Percentiles rank a stretch among this genome's conserved stretches.
Conservation (phyloP, 2,113 vertebrate species). For the Lepisosteus oculatus region DNA sequence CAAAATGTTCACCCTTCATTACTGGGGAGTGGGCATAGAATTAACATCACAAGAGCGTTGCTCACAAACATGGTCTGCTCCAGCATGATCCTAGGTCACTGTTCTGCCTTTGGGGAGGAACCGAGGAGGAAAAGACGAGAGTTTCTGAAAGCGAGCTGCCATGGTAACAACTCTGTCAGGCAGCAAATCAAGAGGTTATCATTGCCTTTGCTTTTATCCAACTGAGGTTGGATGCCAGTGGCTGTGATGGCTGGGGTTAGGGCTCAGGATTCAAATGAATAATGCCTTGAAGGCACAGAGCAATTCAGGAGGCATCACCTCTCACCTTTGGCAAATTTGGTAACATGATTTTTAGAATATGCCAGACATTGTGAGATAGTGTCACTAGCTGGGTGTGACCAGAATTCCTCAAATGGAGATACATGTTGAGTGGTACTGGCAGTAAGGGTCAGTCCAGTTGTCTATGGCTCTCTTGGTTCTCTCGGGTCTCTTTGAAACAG, state of each 20-base stretch:
- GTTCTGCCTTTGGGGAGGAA: neutral
- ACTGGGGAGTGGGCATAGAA: too few relatives aligned
- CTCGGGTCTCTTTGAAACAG: too few relatives aligned
- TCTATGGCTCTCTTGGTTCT: too few relatives aligned
- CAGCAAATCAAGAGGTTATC: neutral
- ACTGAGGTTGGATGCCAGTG: neutral
- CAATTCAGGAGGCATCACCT: constrained; percentile 11
- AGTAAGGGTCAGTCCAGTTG: too few relatives aligned
- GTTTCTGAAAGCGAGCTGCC: neutral
- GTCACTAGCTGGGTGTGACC: too few relatives aligned
- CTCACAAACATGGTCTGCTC: neutral
- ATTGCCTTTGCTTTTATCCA: neutral
- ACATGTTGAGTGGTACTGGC: too few relatives aligned
- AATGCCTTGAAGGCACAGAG: constrained; percentile 6
- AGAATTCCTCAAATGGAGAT: too few relatives aligned
- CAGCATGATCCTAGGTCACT: neutral
- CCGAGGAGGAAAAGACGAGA: neutral
- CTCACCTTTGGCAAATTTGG: neutral
- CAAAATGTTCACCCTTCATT: neutral
- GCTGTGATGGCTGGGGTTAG: neutral
- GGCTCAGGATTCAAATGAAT: constrained; percentile 7
- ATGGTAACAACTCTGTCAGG: neutral
- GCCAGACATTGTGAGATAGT: too few relatives aligned
- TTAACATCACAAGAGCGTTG: too few relatives aligned
- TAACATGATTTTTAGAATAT: too few relatives aligned